Base-by-base conservation (phyloP, 2,113 vertebrate species). In the Xenus cinereus region DNA sequence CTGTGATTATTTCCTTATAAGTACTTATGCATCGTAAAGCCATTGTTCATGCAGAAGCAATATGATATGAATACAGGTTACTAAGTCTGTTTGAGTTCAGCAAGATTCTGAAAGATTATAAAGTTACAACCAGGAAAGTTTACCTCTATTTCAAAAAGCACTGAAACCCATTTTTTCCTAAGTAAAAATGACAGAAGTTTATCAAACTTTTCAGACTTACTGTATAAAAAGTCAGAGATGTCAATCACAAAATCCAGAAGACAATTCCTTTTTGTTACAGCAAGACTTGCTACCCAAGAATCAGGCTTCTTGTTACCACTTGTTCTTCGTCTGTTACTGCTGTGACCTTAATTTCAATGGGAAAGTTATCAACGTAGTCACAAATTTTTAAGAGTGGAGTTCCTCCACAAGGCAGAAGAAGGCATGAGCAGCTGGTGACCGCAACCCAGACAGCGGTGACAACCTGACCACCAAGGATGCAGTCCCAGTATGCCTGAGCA, bases 391-490 rank as follows among this genome's bases (percentile, higher is more conserved):
- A 41, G 14, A 45, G 1, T 7, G 21, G 5, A 2, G 1, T 5
- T 63, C 9, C 3, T 78, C 22, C 10, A 32, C 2, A 50, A 37
- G 8, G 12, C 41, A 87, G 3, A 5, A 27, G 33, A 76, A 48
- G 3, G 0, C 1, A 6, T 10, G 6, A 81, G 3, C 3, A 2
- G 5, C 12, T 3, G 4, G 8, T 41, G 6, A 50, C 9, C 14
- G 30, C 30, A 72, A 21, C 5, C 3, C 9, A 32, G 30, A 8
- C 59, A 66, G 13, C 0, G 0, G 4, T 63, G 37, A 41, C 21
- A 80, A 13, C 5, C 6, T 53, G 33, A 33, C 10, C 22, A 32
- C 18, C 20, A 69, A 53, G 19, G 4, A 21, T 48, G 6, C 11
- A 23, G 45, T 43, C 27, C 3, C 19, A 68, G 15, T 7, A 18